phyloP scores from a whole-genome alignment of 2,797 vertebrate genomes.

The Austrolebias charrua region DNA sequence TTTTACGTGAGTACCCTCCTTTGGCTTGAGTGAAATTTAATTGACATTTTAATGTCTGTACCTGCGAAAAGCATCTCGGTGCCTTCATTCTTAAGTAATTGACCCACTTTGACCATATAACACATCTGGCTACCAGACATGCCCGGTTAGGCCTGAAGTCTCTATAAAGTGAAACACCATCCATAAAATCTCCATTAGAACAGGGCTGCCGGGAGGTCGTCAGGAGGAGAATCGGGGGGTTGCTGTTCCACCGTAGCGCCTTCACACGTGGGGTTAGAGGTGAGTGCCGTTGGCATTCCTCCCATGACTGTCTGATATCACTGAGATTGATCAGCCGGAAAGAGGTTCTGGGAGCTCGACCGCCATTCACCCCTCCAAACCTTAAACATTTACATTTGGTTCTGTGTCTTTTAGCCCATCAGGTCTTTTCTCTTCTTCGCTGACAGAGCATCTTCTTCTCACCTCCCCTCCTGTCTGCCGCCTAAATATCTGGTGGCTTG shows the following conservation, averaged over 20 bases:
- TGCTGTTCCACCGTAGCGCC: constrained; percentile 67
- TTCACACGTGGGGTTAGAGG: constrained; percentile 73
- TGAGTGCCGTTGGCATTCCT: constrained; percentile 77
- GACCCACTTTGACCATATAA: constrained; percentile 53
- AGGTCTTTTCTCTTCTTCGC: constrained; percentile 15
- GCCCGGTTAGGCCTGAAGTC: constrained; percentile 47
- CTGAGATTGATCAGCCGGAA: constrained; percentile 66
- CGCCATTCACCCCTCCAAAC: constrained; percentile 53
- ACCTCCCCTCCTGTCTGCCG: constrained; percentile 23
- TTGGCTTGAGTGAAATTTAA: constrained; percentile 29
- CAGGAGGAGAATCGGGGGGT: constrained; percentile 67
- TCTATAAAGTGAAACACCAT: constrained; percentile 74
- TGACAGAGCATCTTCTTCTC: constrained; percentile 23
- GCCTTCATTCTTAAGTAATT: constrained; percentile 58
- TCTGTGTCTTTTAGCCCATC: constrained; percentile 31
- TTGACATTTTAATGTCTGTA: constrained; percentile 43
- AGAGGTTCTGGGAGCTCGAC: constrained; percentile 58
- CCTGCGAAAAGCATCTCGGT: constrained; percentile 39
- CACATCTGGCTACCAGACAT: constrained; percentile 74
- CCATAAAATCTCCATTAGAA: constrained; percentile 80
- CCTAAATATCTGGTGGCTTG: constrained; percentile 63
- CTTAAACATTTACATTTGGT: constrained; percentile 73
- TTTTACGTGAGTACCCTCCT: constrained; percentile 2
- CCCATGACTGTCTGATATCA: constrained; percentile 74
- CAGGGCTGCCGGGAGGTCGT: constrained; percentile 67